Percentiles rank a stretch among this genome's conserved stretches.
phyloP scores from a whole-genome alignment of 2,797 vertebrate genomes.

The Rhinophrynus dorsalis region DNA sequence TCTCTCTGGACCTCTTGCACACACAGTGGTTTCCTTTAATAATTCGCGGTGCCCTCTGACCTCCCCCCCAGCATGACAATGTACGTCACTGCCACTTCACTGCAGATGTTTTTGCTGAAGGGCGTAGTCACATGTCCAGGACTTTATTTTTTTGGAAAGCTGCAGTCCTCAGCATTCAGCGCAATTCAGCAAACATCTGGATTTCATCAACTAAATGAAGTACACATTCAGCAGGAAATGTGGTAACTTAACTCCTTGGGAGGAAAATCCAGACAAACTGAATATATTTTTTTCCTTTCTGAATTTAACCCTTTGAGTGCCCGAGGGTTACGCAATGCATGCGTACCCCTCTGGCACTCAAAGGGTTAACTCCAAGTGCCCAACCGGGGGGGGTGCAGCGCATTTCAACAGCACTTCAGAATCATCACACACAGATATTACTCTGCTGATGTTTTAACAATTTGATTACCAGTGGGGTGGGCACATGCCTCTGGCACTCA shows the following conservation, averaged over 20 bases:
- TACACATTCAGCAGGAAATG: neutral
- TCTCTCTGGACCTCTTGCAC: no score
- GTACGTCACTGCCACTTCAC: neutral
- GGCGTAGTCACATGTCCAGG: neutral
- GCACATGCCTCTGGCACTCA: no score
- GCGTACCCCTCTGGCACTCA: no score
- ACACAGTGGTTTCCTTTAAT: no score
- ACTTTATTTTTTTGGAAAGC: neutral
- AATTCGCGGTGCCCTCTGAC: no score
- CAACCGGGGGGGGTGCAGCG: no score
- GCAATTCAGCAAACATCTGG: conserved; percentile 25
- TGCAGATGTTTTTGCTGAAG: conserved; percentile 17
- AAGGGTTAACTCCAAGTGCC: neutral
- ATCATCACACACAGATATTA: no score
- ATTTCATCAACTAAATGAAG: conserved; percentile 4
- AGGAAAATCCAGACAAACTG: neutral
- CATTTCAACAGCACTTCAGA: no score
- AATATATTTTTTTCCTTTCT: neutral
- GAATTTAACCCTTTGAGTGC: no score
- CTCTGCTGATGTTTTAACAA: no score
- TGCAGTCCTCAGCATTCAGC: neutral
- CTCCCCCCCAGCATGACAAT: neutral
- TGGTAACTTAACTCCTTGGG: neutral
- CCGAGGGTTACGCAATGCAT: no score
- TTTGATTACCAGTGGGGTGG: no score